Base-by-base conservation (phyloP, 2,113 vertebrate species). In the Atractosteus spatula region DNA sequence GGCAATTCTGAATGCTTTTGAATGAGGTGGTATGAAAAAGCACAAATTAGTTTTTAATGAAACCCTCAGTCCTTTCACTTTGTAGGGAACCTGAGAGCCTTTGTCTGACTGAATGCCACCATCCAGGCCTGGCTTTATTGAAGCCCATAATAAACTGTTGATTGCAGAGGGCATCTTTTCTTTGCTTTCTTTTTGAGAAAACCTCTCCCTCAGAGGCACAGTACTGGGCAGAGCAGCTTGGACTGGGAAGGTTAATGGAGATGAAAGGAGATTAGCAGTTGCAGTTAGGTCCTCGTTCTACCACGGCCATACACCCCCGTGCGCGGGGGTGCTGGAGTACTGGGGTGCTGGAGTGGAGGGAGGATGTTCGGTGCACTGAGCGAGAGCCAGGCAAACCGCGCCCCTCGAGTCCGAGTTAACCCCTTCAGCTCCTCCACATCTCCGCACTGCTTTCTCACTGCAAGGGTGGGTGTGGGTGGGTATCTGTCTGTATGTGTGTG, bases 1-100 rank as follows among this genome's bases (percentile, higher is more conserved):
- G 88, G 84, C 82, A 85, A 82, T 85, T 90, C 86, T 89, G 80
- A 83, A 75, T 78, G 75, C 72, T 41, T 17, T 82, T 86, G 82
- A 91, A 88, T 86, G 84, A 90, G 83, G 73, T 79, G 83, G 76
- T 84, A 86, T 88, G 89, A 87, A 88, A 90, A 89, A 88, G 83
- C 82, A 89, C 84, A 90, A 91, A 89, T 90, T 90, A 87, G 81
- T 86, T 86, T 90, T 89, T 91, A 91, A 89, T 87, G 82, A 89
- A 91, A 91, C 79, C 72, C 79, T 86, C 83, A 84, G 82, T 91
- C 90, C 83, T 87, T 84, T 83, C 81, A 65, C 75, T 83, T 85
- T 74, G 71, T 66, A 84, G 74, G 80, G 80, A 86, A 84, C 80
- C 79, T 81, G 62, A 41, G 76, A 82, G 82, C 78, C 29, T 78